Evolutionary conservation across 2,797 vertebrate genomes (phyloP).

Genomic region (Phrynocephalus forsythii): DNA sequence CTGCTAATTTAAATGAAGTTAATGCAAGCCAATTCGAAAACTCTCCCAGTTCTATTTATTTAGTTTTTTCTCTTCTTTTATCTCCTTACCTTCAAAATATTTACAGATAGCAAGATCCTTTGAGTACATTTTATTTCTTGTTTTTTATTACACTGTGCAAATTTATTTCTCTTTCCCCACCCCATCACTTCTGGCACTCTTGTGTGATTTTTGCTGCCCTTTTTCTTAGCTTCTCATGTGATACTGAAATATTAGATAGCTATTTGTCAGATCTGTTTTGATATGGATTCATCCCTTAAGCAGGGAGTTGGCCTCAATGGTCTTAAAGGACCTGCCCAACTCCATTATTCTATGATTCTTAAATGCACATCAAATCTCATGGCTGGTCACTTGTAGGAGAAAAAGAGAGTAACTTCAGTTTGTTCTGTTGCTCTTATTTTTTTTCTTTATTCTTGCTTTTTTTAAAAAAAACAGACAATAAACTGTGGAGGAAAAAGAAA

Average conservation of each 20-base stretch:
- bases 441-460: not conserved
- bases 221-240: not conserved
- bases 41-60: not conserved
- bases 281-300: slow-evolving; percentile 13
- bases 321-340: too few relatives aligned
- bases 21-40: slow-evolving; percentile 8
- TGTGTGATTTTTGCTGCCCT: slow-evolving; percentile 1
- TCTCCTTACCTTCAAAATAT: slow-evolving; percentile 28
- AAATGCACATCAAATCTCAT: not conserved
- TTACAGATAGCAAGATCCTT: slow-evolving; percentile 16
- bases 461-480: not conserved
- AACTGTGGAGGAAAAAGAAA: not conserved
- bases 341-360: not conserved
- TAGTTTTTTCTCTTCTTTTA: slow-evolving; percentile 27
- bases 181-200: slow-evolving; percentile 17
- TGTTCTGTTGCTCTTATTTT: not conserved
- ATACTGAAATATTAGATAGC: not conserved
- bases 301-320: too few relatives aligned
- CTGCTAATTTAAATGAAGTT: too few relatives aligned
- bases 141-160: not conserved
- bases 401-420: not conserved
- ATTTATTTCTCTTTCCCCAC: not conserved
- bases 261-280: too few relatives aligned
- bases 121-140: slow-evolving; percentile 23
- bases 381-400: not conserved